Conservation (phyloP, 2,888 invertebrate genomes). For the Melieria crassipennis region DNA sequence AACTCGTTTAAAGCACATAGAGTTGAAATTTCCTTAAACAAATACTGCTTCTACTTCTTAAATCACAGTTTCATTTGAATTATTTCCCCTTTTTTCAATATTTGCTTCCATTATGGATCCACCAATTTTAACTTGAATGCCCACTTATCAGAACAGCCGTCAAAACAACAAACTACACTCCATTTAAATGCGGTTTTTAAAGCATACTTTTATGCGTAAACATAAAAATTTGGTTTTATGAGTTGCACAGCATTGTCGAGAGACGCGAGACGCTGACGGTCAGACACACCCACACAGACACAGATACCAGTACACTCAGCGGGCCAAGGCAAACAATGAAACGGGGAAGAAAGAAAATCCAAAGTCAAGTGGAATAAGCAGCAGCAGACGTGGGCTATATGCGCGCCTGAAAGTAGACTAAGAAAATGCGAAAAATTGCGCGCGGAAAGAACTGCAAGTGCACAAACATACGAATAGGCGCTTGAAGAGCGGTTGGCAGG, state of each 20-base stretch:
- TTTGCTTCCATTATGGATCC: too few relatives aligned
- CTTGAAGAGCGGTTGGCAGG: neutral
- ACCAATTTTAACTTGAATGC: too few relatives aligned
- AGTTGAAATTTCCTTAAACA: too few relatives aligned
- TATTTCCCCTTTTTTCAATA: too few relatives aligned
- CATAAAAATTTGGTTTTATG: constrained; percentile 24
- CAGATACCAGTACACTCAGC: neutral
- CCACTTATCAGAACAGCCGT: too few relatives aligned
- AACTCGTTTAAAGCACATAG: too few relatives aligned
- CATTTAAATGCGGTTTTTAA: neutral
- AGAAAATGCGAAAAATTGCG: neutral
- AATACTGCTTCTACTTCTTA: too few relatives aligned
- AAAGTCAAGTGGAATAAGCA: constrained; percentile 11
- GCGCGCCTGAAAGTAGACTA: neutral
- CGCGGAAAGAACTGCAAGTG: neutral
- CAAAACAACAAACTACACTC: too few relatives aligned
- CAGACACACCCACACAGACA: neutral
- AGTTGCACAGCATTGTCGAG: constrained; percentile 5
- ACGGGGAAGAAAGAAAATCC: neutral
- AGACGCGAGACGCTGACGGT: neutral
- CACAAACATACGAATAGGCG: neutral
- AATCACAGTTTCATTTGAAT: too few relatives aligned
- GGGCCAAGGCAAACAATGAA: neutral
- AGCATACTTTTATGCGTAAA: constrained; percentile 28
- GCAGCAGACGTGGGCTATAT: too few relatives aligned